Evolutionary conservation across 1,140 invertebrate genomes (phyloP).

Genomic region (Pseudomyrmex pallidus): DNA sequence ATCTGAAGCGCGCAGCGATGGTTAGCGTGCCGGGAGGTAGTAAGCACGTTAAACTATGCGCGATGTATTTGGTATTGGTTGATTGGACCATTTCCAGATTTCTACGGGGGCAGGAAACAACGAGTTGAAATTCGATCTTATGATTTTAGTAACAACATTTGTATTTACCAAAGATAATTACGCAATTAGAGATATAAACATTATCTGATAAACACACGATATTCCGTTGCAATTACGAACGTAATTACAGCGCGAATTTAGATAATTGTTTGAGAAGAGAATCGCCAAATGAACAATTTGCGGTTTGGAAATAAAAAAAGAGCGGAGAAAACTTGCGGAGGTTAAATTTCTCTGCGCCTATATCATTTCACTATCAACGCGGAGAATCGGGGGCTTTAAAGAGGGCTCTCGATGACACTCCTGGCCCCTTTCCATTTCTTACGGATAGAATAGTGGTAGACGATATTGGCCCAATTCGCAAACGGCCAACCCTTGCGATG

Average conservation of each 20-base stretch:
- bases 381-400: constrained; percentile 51
- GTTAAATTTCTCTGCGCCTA: constrained; percentile 19
- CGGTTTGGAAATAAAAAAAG: neutral
- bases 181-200: neutral
- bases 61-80: constrained; percentile 53
- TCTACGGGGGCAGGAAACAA: constrained; percentile 23
- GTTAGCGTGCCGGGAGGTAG: constrained; percentile 68
- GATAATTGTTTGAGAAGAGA: neutral
- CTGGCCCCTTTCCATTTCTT: constrained; percentile 33
- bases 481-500: constrained; percentile 57
- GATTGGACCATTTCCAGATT: constrained; percentile 52
- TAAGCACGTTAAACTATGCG: constrained; percentile 63
- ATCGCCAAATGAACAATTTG: neutral
- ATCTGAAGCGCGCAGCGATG: constrained; percentile 55
- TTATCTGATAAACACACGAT: neutral
- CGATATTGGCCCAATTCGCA: constrained; percentile 73
- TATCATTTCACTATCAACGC: constrained; percentile 67
- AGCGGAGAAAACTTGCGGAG: constrained; percentile 17
- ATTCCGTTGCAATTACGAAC: neutral
- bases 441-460: constrained; percentile 24
- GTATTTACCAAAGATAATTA: neutral
- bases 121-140: constrained; percentile 51
- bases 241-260: neutral
- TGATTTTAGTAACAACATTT: constrained; percentile 19
- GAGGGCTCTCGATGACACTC: constrained; percentile 67